phyloP scores from a whole-genome alignment of 2,797 vertebrate genomes.

The Zalophus californianus region DNA sequence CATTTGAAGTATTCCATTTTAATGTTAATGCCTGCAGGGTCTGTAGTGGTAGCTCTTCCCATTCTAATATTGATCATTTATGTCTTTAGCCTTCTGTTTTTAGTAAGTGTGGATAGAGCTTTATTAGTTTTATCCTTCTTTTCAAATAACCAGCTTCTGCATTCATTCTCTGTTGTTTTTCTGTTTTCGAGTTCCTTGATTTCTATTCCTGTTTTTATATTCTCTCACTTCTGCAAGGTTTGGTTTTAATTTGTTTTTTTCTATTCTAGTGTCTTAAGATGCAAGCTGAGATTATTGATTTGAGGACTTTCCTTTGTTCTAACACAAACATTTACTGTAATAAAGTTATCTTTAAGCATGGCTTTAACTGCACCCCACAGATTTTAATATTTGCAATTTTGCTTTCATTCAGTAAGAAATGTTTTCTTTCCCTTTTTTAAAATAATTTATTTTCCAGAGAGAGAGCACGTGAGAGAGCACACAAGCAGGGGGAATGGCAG shows the following conservation, averaged over 20 bases:
- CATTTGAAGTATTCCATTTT: not conserved
- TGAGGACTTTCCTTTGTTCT: not conserved
- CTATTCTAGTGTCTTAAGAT: not conserved
- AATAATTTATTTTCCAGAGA: too few species aligned
- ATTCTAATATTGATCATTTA: not conserved
- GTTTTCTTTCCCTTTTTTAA: not conserved
- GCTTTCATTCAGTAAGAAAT: not conserved
- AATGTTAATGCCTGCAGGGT: not conserved
- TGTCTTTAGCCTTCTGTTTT: not conserved
- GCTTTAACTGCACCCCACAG: not conserved
- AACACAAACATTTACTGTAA: not conserved
- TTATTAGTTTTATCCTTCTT: not conserved
- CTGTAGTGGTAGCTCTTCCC: not conserved
- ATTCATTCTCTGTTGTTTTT: not conserved
- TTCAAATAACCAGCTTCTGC: not conserved
- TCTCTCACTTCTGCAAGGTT: not conserved
- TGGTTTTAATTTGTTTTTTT: not conserved
- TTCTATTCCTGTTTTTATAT: not conserved
- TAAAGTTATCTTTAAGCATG: not conserved
- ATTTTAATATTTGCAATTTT: slow-evolving; percentile 15
- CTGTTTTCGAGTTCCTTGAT: not conserved
- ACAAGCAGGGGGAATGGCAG: too few species aligned
- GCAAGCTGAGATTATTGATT: not conserved
- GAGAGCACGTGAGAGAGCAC: too few species aligned
- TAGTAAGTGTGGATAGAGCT: not conserved